A percentile compares a stretch with the other conserved stretches of the same genome.
Evolutionary conservation across 2,113 vertebrate species (phyloP).

Genomic region (Tachysurus fulvidraco): DNA sequence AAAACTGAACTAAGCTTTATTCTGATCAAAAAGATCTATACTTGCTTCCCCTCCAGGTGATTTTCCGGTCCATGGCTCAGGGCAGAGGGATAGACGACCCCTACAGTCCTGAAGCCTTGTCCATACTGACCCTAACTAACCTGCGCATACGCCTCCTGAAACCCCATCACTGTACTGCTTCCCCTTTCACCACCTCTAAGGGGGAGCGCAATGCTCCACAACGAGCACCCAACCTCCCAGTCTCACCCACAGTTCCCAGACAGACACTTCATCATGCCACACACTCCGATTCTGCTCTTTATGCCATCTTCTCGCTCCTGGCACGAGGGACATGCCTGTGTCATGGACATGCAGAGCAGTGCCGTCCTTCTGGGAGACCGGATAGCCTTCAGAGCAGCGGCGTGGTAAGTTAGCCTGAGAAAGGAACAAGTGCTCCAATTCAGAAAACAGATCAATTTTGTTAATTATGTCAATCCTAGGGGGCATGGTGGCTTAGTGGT

Average conservation of each 20-base stretch:
- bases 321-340: slow-evolving; percentile 85
- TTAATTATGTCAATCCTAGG: too few relatives aligned
- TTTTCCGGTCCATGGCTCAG: slow-evolving; percentile 78
- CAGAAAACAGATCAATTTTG: background rate
- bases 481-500: too few relatives aligned
- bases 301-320: slow-evolving; percentile 83
- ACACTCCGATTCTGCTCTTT: slow-evolving; percentile 67
- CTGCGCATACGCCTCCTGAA: slow-evolving; percentile 81
- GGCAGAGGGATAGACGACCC: slow-evolving; percentile 74
- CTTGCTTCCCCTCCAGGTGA: slow-evolving; percentile 71
- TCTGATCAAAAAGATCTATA: background rate
- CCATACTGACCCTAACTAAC: slow-evolving; percentile 81
- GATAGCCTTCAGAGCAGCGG: slow-evolving; percentile 41
- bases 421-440: too few relatives aligned
- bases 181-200: background rate
- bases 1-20: background rate
- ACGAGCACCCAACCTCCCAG: background rate
- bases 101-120: slow-evolving; percentile 77
- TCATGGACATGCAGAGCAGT: slow-evolving; percentile 85
- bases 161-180: slow-evolving; percentile 76
- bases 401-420: slow-evolving; percentile 58
- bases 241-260: slow-evolving; percentile 1
- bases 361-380: slow-evolving; percentile 64
- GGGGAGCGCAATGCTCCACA: background rate
- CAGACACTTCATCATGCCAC: background rate